phyloP scores from a whole-genome alignment of 2,113 vertebrate genomes.

The Gymnorhina tibicen region DNA sequence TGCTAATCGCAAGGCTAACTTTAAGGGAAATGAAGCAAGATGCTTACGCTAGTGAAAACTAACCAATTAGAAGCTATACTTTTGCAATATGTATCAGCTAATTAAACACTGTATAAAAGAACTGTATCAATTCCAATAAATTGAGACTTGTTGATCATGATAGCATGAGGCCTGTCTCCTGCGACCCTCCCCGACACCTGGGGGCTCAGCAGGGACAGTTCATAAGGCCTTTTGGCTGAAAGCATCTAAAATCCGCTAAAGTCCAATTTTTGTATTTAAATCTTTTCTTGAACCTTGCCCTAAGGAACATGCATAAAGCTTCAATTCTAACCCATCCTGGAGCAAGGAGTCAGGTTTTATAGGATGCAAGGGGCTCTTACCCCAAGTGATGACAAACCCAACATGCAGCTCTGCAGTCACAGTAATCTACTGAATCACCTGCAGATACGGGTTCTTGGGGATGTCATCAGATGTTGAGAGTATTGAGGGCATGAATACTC shows the following conservation, averaged over 20 bases:
- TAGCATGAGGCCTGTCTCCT: too few species aligned
- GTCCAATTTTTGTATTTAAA: background rate
- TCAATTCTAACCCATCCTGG: background rate
- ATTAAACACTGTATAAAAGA: too few species aligned
- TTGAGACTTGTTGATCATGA: too few species aligned
- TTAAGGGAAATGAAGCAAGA: too few species aligned
- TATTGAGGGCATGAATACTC: background rate
- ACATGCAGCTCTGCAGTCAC: background rate
- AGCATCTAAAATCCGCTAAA: background rate
- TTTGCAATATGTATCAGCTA: too few species aligned
- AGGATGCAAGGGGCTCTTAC: background rate
- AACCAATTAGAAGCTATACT: too few species aligned
- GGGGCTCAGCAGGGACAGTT: background rate
- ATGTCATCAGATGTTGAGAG: background rate
- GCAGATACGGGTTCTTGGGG: rapidly evolving
- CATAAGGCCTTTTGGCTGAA: background rate
- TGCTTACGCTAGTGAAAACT: too few species aligned
- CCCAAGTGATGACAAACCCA: background rate
- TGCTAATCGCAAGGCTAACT: too few species aligned
- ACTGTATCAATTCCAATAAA: too few species aligned
- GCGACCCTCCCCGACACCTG: too few species aligned
- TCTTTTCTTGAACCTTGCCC: background rate
- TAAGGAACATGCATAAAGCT: background rate
- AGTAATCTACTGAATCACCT: background rate
- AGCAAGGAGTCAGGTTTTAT: background rate